Base-by-base conservation (phyloP, 1,140 invertebrate species). In the Meloidogyne exigua region DNA sequence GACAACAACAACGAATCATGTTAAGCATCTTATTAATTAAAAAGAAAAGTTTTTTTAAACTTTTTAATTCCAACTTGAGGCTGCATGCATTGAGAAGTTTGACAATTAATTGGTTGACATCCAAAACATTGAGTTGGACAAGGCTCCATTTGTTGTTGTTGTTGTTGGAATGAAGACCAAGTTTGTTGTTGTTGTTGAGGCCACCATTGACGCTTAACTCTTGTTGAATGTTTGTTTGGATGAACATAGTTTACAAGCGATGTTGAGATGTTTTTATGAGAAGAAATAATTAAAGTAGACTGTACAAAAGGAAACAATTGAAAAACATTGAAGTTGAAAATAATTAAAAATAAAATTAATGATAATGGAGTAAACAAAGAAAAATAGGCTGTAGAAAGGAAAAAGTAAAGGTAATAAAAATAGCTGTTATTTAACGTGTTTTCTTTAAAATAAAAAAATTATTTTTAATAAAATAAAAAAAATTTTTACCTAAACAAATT, bases 1-100 rank as follows among this genome's bases (percentile, higher is more conserved):
- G 71, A 21, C 71, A 73, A 63, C 71, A 73, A 21, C 71, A 73
- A 28, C 71, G 71, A 15, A 65, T 57, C 71, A 73, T 73, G 11
- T 42, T 62, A 5, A 63, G 28, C 49, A 64, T n/a, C 49, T 57
- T n/a, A 7, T n/a, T 57, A n/a, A n/a, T n/a, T 57, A 32, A n/a
- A n/a, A n/a, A n/a, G n/a, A n/a, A n/a, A 32, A 32, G 28, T 49
- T 49, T 49, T 49, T 49, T 49, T n/a, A n/a, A n/a, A n/a, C 5
- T n/a, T 57, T 57, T 15, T 44, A 44, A 44, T 57, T n/a, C 21
- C 21, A 7, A 57, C 49, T 73, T 73, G 71, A 13, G 71, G 71
- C 25, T 73, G 71, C 39, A 73, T n/a, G 23, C 71, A 73, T 4
- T 73, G 71, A 65, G 36, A 32, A 36, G 71, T 23, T 15, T 73